Evolutionary conservation across 2,797 vertebrate genomes (phyloP), one percentile per base, ranked within the genome.

Genomic region (Heterohyrax brucei): DNA sequence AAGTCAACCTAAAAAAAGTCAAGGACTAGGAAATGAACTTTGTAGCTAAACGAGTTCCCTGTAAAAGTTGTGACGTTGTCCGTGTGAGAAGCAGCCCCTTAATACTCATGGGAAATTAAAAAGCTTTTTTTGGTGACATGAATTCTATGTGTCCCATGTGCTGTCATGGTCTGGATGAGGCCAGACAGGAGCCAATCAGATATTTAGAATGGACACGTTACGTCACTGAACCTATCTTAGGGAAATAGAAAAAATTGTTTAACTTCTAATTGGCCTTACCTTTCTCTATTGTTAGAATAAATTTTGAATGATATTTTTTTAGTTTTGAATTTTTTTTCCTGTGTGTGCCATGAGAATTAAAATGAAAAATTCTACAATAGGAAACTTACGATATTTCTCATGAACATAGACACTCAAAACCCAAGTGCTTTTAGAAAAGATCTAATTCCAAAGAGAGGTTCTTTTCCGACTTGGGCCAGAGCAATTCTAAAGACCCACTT

Each of bases 21-120:
- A 14, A 93, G 87, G 70, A 85, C 66, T 39, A 90, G 91, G 91
- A 44, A 66, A 72, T 46, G 46, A 26, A 64, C 80, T 76, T 95
- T 62, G 46, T 89, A 70, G 8, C 76, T 56, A 82, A 76, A 39
- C 0, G 0, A 86, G 80, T 56, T 95, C 62, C 66, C 77, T 86
- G 3, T 86, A 39, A 59, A 89, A 91, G 95, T 95, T 89, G 91
- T 70, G 93, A 48, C 87, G 66, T 89, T 66, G 68, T 87, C 64
- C n/a, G 3, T 70, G 14, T 46, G 66, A 79, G 91, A 97, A 96
- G 91, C 0, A 2, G 24, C 13, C 14, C 83, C 30, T 62, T 96
- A 83, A 90, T 92, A 61, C 97, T 95, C 8, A 24, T 39, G 39
- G 89, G 59, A 96, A 97, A 94, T 95, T 30, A 64, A 87, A 96